Base-by-base conservation (phyloP, 2,888 invertebrate genomes). In the Pristionchus fissidentatus region DNA sequence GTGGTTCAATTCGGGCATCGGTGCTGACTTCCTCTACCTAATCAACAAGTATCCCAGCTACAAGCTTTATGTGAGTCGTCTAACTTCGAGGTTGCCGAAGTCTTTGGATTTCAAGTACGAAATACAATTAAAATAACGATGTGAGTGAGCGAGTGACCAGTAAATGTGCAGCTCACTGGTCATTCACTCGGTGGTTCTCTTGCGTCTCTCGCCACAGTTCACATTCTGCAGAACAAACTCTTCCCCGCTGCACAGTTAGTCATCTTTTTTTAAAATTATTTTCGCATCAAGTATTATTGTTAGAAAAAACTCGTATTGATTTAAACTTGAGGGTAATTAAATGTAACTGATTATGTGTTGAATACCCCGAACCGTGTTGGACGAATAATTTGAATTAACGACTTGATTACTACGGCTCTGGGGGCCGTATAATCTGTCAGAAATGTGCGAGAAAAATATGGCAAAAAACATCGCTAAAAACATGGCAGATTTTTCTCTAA, bases 181-280 rank as follows among this genome's bases (percentile, higher is more conserved):
- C 88, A 89, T 80, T 89, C 89, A 32, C 83, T 89, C 62, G 89
- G 89, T 38, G 90, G 88, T 32, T 70, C 89, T 4, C 84, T 90
- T 85, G 90, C 90, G 8, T 87, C 88, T 3, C 75, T 90, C 8
- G 87, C 88, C 38, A 88, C 89, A 32, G 84, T 81, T 0, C 86
- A 86, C 81, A 84, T 89, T 29, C 85, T 49, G 5, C 15, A 19
- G 26, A 35, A 80, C 10, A 60, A 60, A 7, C 35, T 80, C 8
- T 55, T 80, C 38, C 80, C 57, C 1, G 41, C 38, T 19, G 55
- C 29, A 26, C 26, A 75, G 75, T 75, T 43, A 13, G 43, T 66
- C 19, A 15, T 49, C 10, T 49, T 10, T 19, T 49, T 49, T 49
- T 49, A 10, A 49, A 49, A 49, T 15, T 49, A 19, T 49, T 15